phyloP scores from a whole-genome alignment of 2,797 vertebrate genomes.

The Brachyalestes nurse region DNA sequence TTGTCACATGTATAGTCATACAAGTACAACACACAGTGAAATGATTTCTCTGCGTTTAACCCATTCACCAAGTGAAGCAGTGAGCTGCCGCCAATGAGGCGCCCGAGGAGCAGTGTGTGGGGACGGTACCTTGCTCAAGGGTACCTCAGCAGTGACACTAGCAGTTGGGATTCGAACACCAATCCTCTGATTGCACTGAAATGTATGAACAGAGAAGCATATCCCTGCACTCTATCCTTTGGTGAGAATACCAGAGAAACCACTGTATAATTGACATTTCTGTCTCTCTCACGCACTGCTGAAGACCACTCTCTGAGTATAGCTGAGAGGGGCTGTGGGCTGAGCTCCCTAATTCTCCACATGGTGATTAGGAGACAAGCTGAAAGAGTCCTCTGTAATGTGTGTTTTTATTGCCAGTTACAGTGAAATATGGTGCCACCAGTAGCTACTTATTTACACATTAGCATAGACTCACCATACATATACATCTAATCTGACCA shows the following conservation, averaged over 20 bases:
- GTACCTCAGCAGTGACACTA: too few relatives aligned
- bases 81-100: too few relatives aligned
- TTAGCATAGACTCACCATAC: conserved; percentile 64
- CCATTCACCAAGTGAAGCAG: too few relatives aligned
- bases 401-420: conserved; percentile 56
- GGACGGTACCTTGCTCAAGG: too few relatives aligned
- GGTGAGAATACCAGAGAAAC: conserved; percentile 70
- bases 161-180: too few relatives aligned
- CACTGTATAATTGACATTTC: conserved; percentile 75
- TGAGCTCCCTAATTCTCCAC: conserved; percentile 59
- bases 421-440: conserved; percentile 74
- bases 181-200: too few relatives aligned
- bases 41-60: too few relatives aligned
- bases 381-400: conserved; percentile 74
- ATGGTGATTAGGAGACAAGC: conserved; percentile 58
- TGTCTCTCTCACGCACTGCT: conserved; percentile 66
- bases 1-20: too few relatives aligned
- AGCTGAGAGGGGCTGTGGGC: conserved; percentile 8
- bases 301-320: conserved; percentile 6
- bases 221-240: conserved; percentile 61
- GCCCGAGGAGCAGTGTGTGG: too few relatives aligned
- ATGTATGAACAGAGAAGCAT: conserved; percentile 54
- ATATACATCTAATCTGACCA: conserved; percentile 70
- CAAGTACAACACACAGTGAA: too few relatives aligned
- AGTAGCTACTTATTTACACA: conserved; percentile 62